Conservation (phyloP, 2,797 vertebrate species). For the Argya squamiceps region DNA sequence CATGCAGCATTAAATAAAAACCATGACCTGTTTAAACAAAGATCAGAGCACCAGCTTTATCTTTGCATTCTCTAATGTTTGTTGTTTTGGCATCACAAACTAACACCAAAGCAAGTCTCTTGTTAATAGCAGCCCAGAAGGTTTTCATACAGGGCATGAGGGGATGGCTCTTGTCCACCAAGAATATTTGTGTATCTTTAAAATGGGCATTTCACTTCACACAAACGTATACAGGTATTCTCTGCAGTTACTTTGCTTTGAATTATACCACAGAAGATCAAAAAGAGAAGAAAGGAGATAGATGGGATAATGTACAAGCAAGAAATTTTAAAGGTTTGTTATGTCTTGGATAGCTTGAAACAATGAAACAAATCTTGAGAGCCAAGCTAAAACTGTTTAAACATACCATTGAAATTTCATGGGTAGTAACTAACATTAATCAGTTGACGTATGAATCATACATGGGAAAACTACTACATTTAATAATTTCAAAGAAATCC, state of each 20-base stretch:
- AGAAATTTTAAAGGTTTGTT: neutral
- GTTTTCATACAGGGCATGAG: neutral
- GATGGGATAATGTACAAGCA: neutral
- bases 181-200: neutral
- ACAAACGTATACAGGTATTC: neutral
- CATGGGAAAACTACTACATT: neutral
- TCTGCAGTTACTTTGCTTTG: neutral
- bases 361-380: neutral
- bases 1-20: conserved; percentile 39
- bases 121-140: neutral
- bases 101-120: neutral
- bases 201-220: neutral
- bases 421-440: neutral
- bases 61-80: neutral
- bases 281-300: neutral
- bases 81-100: neutral
- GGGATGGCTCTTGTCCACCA: neutral
- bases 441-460: neutral
- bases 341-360: neutral
- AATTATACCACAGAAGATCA: neutral
- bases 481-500: neutral
- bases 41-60: conserved; percentile 23
- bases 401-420: neutral
- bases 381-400: neutral
- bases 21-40: conserved; percentile 49